phyloP scores from a whole-genome alignment of 2,797 vertebrate genomes.

The Limosa lapponica region DNA sequence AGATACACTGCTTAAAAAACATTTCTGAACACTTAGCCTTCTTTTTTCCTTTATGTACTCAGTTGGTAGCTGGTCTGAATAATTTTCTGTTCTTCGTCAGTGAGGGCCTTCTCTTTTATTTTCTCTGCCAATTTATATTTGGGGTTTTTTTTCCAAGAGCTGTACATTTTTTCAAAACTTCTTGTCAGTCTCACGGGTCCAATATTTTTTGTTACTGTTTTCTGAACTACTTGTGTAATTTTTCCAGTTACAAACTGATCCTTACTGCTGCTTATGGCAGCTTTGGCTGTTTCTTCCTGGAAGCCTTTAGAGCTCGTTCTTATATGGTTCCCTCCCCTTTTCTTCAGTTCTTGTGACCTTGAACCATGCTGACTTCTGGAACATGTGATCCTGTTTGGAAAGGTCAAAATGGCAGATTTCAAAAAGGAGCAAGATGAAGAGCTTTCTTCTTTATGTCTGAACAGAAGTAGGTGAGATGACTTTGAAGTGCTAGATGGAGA shows the following conservation, averaged over 20 bases:
- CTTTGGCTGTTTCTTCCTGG: not conserved
- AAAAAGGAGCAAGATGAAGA: conserved; percentile 2
- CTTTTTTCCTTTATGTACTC: not conserved
- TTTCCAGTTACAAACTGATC: not conserved
- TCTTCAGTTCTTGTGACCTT: conserved; percentile 31
- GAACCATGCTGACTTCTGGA: conserved; percentile 9
- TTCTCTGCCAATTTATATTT: not conserved
- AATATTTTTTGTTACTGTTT: not conserved
- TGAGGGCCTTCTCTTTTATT: not conserved
- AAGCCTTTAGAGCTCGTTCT: not conserved
- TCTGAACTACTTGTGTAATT: not conserved
- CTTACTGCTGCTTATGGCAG: not conserved
- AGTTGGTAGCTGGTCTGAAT: not conserved
- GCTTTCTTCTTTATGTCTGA: conserved; percentile 30
- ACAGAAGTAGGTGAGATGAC: conserved; percentile 25
- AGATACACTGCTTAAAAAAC: not conserved
- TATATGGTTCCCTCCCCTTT: conserved; percentile 7
- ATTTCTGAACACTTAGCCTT: not conserved
- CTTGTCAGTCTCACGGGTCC: not conserved
- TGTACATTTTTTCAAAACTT: not conserved
- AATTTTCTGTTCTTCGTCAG: not conserved
- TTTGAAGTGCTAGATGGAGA: not conserved
- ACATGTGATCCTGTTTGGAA: conserved; percentile 12
- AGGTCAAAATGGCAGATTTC: conserved; percentile 20
- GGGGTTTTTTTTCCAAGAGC: not conserved